Conservation (phyloP, 2,888 invertebrate genomes). For the Eristalis intricaria region DNA sequence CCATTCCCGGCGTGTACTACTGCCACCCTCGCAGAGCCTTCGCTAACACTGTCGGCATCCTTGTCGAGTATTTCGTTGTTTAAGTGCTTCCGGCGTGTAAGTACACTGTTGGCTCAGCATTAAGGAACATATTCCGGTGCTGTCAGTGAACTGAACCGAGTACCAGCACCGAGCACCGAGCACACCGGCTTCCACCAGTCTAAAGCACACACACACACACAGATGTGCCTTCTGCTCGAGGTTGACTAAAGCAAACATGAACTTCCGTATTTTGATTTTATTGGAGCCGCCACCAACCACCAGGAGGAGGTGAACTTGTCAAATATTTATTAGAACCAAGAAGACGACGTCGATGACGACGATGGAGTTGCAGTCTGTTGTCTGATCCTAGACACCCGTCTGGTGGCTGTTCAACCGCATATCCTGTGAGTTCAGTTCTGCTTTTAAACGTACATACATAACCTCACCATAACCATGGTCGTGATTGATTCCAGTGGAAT, state of each 20-base stretch:
- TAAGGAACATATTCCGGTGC: conserved; percentile 59
- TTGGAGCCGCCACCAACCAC: conserved; percentile 34
- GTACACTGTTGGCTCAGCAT: conserved; percentile 68
- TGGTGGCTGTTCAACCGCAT: conserved; percentile 46
- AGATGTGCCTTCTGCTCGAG: conserved; percentile 51
- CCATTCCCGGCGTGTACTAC: conserved; percentile 24
- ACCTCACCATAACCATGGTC: not conserved
- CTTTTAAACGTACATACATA: not conserved
- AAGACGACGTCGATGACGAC: conserved; percentile 22
- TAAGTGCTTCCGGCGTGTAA: conserved; percentile 70
- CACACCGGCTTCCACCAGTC: not conserved
- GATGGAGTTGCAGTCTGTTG: conserved; percentile 38
- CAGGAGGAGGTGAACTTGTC: conserved; percentile 59
- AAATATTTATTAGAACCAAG: conserved; percentile 64
- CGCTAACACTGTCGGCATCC: conserved; percentile 38
- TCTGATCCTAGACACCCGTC: conserved; percentile 52
- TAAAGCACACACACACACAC: not conserved
- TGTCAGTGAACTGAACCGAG: conserved; percentile 56
- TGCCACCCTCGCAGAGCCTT: not conserved
- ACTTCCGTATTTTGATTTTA: conserved; percentile 71
- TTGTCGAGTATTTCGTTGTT: conserved; percentile 65
- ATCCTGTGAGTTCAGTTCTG: conserved; percentile 24
- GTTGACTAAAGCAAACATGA: conserved; percentile 68
- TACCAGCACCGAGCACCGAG: not conserved
- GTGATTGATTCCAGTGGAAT: conserved; percentile 65